phyloP scores from a whole-genome alignment of 2,888 invertebrate genomes.

The Aricia artaxerxes region DNA sequence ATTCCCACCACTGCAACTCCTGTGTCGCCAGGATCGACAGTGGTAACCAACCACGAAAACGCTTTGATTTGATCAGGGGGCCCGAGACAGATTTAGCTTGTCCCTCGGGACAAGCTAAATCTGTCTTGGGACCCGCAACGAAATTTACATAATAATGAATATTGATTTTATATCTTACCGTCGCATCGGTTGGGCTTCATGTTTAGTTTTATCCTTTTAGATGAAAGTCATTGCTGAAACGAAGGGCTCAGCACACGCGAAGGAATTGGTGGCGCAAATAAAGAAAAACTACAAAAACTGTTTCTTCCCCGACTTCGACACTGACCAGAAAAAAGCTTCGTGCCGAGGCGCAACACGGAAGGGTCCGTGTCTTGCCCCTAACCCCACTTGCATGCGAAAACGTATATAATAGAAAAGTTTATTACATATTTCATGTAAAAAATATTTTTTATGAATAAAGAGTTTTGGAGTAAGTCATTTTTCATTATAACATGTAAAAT shows the following conservation, averaged over 20 bases:
- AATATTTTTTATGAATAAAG: not conserved
- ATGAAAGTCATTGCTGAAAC: conserved; percentile 94
- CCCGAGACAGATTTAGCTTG: too few species aligned
- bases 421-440: not conserved
- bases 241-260: conserved; percentile 88
- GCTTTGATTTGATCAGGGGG: too few species aligned
- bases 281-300: conserved; percentile 84
- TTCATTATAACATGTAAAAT: too few species aligned
- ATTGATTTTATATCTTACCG: not conserved
- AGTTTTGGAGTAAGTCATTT: too few species aligned
- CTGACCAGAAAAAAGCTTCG: conserved; percentile 49
- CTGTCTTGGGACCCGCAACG: too few species aligned
- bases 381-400: conserved; percentile 67
- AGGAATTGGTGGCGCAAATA: conserved; percentile 62
- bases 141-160: not conserved
- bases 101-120: too few species aligned
- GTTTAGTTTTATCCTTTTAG: conserved; percentile 62
- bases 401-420: not conserved
- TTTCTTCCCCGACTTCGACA: conserved; percentile 60
- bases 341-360: conserved; percentile 47
- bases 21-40: too few species aligned
- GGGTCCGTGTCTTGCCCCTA: conserved; percentile 70
- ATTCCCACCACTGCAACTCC: not conserved
- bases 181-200: not conserved
- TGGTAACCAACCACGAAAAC: too few species aligned